phyloP scores from a whole-genome alignment of 2,113 vertebrate species.

The Sminthopsis crassicaudata region DNA sequence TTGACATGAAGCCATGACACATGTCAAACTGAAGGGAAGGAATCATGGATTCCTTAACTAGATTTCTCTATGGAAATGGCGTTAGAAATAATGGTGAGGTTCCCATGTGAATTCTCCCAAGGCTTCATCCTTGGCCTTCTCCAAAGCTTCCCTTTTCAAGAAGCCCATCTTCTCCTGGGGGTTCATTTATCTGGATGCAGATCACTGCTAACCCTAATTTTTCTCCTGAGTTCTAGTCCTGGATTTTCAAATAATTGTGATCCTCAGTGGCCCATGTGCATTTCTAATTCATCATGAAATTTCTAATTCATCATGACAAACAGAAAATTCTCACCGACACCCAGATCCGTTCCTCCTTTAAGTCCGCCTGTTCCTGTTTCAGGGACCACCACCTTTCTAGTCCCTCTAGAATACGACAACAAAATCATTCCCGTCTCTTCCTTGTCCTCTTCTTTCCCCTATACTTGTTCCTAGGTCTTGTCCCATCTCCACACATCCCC shows the following conservation, averaged over 20 bases:
- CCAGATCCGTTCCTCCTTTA: neutral
- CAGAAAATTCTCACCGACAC: neutral
- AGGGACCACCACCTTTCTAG: neutral
- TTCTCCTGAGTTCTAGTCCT: neutral
- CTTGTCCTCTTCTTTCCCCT: neutral
- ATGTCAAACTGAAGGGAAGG: neutral
- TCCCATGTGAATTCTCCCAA: neutral
- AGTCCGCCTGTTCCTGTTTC: neutral
- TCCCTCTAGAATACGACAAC: neutral
- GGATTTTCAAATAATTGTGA: neutral
- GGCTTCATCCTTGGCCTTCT: neutral
- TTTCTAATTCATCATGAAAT: neutral
- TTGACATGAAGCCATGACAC: neutral
- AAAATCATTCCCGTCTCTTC: neutral
- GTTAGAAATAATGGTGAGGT: neutral
- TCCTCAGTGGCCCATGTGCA: neutral
- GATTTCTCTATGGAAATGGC: neutral
- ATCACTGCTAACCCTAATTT: neutral
- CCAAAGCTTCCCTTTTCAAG: neutral
- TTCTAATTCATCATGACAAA: neutral
- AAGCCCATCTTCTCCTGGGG: neutral
- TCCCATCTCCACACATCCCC: neutral
- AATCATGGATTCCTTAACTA: neutral
- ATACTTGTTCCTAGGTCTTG: neutral
- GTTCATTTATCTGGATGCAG: neutral